Evolutionary conservation across 2,888 invertebrate genomes (phyloP).

Genomic region (Amiota minor): DNA sequence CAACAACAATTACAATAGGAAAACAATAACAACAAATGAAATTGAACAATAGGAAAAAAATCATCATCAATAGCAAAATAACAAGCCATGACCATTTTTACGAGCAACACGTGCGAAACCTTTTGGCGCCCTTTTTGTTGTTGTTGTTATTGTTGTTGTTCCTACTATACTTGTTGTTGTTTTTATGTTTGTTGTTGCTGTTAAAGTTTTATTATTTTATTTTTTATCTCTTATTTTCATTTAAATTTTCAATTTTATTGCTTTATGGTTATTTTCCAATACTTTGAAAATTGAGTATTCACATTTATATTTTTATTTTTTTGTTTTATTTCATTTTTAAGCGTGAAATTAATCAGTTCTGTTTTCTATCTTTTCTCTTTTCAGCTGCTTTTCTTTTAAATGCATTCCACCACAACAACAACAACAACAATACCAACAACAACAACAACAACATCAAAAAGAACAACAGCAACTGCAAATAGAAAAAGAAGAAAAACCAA

Average conservation of each 20-base stretch:
- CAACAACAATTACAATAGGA: neutral
- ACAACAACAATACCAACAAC: neutral
- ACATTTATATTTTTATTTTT: neutral
- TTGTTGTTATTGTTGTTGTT: conserved; percentile 52
- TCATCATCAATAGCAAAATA: too few species aligned
- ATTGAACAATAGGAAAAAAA: too few species aligned
- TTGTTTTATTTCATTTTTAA: conserved; percentile 15
- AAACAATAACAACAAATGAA: conserved; percentile 32
- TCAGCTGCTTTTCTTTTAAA: conserved; percentile 23
- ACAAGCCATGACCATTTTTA: neutral
- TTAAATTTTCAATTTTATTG: conserved; percentile 6
- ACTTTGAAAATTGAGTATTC: neutral
- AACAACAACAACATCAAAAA: neutral
- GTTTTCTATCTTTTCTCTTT: conserved; percentile 10
- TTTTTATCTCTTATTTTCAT: too few species aligned
- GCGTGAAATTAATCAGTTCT: conserved; percentile 27
- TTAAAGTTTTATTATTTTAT: too few species aligned
- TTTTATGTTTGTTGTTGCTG: neutral
- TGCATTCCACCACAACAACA: conserved; percentile 25
- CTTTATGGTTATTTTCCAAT: neutral
- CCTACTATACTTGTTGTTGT: conserved; percentile 25
- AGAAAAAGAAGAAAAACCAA: neutral
- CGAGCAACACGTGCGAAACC: conserved; percentile 54
- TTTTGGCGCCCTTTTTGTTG: conserved; percentile 63
- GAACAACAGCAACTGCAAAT: neutral